These are phyloP conservation scores for Axinella damicornis DNA, from an alignment of 37 sponge, comb jelly and placozoan genomes.

Conservation along the genomic window DNA sequence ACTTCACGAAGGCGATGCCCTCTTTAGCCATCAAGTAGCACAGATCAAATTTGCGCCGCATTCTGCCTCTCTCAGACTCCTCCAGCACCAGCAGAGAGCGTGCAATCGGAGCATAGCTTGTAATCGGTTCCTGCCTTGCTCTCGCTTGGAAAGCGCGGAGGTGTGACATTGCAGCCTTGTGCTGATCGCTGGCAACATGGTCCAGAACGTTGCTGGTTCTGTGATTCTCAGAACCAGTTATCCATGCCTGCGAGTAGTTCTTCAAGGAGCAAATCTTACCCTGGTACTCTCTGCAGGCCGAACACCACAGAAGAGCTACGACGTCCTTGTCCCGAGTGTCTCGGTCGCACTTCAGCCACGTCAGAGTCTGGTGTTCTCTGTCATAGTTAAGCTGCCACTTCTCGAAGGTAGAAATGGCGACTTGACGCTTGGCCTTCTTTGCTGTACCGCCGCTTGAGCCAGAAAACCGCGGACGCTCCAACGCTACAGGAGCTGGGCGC, in stretches of 20 bases:
- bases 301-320: constrained; percentile 42
- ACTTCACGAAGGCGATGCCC: constrained; percentile 54
- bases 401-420: constrained; percentile 41
- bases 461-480: no score
- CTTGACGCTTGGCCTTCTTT: constrained; percentile 48
- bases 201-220: constrained; percentile 60
- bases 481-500: not conserved
- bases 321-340: constrained; percentile 23
- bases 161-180: constrained; percentile 36
- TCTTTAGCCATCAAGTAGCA: constrained; percentile 62
- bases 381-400: constrained; percentile 58
- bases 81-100: constrained; percentile 32
- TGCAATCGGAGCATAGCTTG: constrained; percentile 52
- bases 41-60: constrained; percentile 57
- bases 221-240: constrained; percentile 41
- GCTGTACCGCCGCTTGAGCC: not conserved
- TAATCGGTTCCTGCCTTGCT: constrained; percentile 25
- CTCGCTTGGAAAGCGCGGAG: constrained; percentile 18
- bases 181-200: constrained; percentile 46
- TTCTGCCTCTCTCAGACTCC: constrained; percentile 12
- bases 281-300: constrained; percentile 39
- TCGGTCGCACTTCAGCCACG: constrained; percentile 45
- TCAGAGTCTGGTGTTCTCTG: constrained; percentile 40
- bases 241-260: constrained; percentile 51
- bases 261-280: constrained; percentile 34